phyloP scores from a whole-genome alignment of 2,113 vertebrate genomes.

The Delphinapterus leucas region DNA sequence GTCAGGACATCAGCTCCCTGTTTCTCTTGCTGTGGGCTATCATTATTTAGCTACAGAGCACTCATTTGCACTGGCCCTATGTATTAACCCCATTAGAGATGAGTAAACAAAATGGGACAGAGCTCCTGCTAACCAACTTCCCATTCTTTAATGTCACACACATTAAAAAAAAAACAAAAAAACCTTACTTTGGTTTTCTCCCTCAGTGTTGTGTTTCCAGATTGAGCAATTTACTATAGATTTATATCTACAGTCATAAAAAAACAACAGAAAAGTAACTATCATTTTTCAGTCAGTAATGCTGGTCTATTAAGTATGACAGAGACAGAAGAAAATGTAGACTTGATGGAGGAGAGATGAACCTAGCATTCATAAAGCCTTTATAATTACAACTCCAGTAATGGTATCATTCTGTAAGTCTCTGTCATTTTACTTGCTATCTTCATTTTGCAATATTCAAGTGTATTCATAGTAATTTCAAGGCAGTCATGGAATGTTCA shows the following conservation, averaged over 20 bases:
- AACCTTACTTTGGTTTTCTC: not conserved
- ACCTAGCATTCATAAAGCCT: not conserved
- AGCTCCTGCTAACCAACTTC: not conserved
- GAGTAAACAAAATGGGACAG: constrained; percentile 46
- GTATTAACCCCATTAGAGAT: constrained; percentile 52
- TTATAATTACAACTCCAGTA: not conserved
- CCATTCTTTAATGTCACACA: not conserved
- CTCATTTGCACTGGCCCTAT: constrained; percentile 40
- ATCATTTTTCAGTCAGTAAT: not conserved
- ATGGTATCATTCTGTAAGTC: not conserved
- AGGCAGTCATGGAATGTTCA: not conserved
- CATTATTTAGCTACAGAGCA: constrained; percentile 43
- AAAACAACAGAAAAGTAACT: not conserved
- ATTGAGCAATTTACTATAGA: not conserved
- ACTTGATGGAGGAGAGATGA: not conserved
- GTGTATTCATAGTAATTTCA: not conserved
- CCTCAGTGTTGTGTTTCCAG: constrained; percentile 3
- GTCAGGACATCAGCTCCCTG: constrained; percentile 59
- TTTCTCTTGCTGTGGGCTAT: constrained; percentile 48
- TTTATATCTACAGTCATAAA: not conserved
- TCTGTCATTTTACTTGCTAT: not conserved
- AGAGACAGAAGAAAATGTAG: constrained; percentile 7
- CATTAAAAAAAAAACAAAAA: not conserved
- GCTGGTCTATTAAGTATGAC: not conserved
- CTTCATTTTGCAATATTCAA: not conserved